Evolutionary conservation across 1,140 invertebrate genomes (phyloP).

Genomic region (Eciton burchellii): DNA sequence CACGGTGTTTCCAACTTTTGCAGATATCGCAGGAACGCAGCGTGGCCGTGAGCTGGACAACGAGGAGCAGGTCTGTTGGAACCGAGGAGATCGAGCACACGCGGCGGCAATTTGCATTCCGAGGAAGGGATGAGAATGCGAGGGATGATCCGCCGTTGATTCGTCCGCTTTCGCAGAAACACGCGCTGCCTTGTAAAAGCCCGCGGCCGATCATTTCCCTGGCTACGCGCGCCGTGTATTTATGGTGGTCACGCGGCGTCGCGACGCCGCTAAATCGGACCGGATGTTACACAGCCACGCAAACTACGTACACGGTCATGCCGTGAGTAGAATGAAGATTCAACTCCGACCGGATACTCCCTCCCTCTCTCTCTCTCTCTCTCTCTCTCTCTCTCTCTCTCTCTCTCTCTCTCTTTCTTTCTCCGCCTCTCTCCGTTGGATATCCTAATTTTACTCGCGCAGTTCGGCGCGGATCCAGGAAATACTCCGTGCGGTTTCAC

Average conservation of each 20-base stretch:
- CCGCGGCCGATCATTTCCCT: constrained; percentile 69
- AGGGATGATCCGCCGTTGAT: too few relatives aligned
- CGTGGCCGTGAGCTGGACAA: too few relatives aligned
- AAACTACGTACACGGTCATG: constrained; percentile 72
- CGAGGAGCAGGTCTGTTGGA: too few relatives aligned
- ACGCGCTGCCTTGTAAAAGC: neutral
- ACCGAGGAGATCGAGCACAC: too few relatives aligned
- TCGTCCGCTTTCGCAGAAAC: neutral
- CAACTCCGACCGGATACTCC: constrained; percentile 76
- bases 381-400: too few relatives aligned
- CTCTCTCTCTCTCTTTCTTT: too few relatives aligned
- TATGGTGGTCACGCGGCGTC: constrained; percentile 72
- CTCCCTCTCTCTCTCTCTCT: too few relatives aligned
- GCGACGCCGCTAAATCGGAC: constrained; percentile 51
- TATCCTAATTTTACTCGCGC: constrained; percentile 64
- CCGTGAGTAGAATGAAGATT: constrained; percentile 76
- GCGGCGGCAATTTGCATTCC: too few relatives aligned
- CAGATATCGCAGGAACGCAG: too few relatives aligned
- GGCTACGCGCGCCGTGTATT: constrained; percentile 65
- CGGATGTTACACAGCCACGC: constrained; percentile 74
- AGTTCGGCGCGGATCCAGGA: constrained; percentile 33
- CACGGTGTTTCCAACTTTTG: too few relatives aligned
- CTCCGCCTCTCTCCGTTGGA: too few relatives aligned
- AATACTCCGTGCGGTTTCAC: neutral
- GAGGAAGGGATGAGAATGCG: too few relatives aligned